phyloP scores from a whole-genome alignment of 2,888 invertebrate species.

The Agrochola lota region DNA sequence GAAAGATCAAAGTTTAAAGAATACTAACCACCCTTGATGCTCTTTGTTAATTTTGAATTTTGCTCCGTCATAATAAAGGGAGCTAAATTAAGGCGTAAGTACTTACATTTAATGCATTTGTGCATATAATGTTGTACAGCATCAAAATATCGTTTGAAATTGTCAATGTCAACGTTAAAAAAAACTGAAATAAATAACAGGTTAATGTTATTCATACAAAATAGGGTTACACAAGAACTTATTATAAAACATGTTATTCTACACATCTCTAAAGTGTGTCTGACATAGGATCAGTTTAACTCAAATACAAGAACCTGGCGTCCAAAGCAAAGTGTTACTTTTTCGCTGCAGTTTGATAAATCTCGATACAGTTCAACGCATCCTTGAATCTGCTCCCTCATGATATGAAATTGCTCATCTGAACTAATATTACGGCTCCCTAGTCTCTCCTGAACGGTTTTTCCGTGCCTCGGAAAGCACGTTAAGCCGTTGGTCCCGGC shows the following conservation, averaged over 20 bases:
- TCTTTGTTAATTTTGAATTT: neutral
- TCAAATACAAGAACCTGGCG: constrained; percentile 15
- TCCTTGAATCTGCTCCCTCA: constrained; percentile 12
- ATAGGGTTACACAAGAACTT: neutral
- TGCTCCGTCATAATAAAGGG: neutral
- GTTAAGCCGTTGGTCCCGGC: too few species aligned
- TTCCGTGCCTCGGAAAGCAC: too few species aligned
- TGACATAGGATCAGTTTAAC: neutral
- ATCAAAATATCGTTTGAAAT: neutral
- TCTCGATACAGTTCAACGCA: constrained; percentile 28
- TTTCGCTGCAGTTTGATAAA: constrained; percentile 9
- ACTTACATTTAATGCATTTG: neutral
- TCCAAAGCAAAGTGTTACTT: constrained; percentile 12
- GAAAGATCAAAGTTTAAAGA: neutral
- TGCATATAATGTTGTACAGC: neutral
- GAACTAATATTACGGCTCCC: neutral
- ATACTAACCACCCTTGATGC: neutral
- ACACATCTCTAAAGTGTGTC: neutral
- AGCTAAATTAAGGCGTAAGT: neutral
- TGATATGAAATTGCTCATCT: neutral
- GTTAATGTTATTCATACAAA: neutral
- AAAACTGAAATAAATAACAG: neutral
- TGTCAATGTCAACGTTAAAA: neutral
- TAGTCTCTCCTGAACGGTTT: neutral
- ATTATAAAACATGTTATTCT: neutral